Evolutionary conservation across 1,140 invertebrate species (phyloP).

Genomic region (Heliconius nattereri): DNA sequence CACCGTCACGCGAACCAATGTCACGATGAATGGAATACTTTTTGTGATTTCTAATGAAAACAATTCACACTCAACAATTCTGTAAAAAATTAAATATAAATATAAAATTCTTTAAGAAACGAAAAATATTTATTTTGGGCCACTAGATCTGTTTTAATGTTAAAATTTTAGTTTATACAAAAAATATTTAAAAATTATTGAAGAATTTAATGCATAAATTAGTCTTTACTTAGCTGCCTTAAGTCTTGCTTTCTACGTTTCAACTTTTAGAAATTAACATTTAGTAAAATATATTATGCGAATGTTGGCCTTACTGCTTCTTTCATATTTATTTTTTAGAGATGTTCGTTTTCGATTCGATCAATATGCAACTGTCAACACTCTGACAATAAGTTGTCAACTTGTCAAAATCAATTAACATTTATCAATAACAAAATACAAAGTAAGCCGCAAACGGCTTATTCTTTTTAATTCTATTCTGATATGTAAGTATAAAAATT

Average conservation of each 20-base stretch:
- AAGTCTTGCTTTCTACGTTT: too few relatives aligned
- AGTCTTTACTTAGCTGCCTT: too few relatives aligned
- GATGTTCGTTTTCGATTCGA: neutral
- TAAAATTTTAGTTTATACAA: too few relatives aligned
- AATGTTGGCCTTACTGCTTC: too few relatives aligned
- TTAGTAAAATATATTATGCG: too few relatives aligned
- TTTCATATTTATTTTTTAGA: too few relatives aligned
- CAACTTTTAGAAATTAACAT: too few relatives aligned
- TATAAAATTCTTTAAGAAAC: neutral
- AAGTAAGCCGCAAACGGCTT: neutral
- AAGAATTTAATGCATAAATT: too few relatives aligned
- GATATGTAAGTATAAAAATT: neutral
- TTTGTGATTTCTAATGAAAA: neutral
- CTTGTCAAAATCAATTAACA: neutral
- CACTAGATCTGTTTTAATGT: too few relatives aligned
- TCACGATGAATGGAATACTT: too few relatives aligned
- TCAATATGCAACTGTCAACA: neutral
- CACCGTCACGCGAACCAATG: too few relatives aligned
- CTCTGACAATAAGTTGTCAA: neutral
- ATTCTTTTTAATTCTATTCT: neutral
- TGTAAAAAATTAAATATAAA: neutral
- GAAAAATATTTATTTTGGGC: neutral
- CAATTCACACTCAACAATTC: neutral
- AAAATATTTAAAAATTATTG: too few relatives aligned
- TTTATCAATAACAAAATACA: neutral